Evolutionary conservation across 2,888 invertebrate genomes (phyloP).

Genomic region (Cryptosula pallasiana): DNA sequence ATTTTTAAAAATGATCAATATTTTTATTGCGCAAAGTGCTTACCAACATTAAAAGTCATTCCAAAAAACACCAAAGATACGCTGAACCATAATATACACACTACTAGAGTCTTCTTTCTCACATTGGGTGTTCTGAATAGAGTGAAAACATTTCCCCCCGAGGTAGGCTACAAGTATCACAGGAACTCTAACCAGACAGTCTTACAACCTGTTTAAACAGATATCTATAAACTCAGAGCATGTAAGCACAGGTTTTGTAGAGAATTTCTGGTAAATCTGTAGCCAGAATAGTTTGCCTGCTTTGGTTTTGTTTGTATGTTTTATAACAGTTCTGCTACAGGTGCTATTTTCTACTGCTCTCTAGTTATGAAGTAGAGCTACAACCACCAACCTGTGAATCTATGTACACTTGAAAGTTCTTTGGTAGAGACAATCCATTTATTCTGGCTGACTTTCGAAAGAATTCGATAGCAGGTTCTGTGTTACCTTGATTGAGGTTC

Average conservation of each 20-base stretch:
- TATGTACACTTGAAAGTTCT: neutral
- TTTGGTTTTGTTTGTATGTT: too few relatives aligned
- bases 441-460: neutral
- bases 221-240: too few relatives aligned
- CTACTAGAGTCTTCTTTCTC: neutral
- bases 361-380: too few relatives aligned
- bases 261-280: too few relatives aligned
- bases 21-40: too few relatives aligned
- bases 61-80: slow-evolving; percentile 19
- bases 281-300: too few relatives aligned
- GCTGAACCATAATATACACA: slow-evolving; percentile 3
- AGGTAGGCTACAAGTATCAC: neutral
- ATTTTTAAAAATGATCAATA: too few relatives aligned
- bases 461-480: neutral
- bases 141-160: neutral
- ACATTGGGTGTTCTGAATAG: slow-evolving; percentile 6
- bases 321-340: too few relatives aligned
- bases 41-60: slow-evolving; percentile 14
- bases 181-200: too few relatives aligned
- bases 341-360: too few relatives aligned
- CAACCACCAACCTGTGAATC: slow-evolving; percentile 2
- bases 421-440: neutral
- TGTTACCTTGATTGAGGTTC: neutral
- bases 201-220: too few relatives aligned
- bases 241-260: too few relatives aligned